Conservation (phyloP, 30 jellyfish, hydroid and myxozoan genomes). For the Aurelia aurita complex sp. Pacific region DNA sequence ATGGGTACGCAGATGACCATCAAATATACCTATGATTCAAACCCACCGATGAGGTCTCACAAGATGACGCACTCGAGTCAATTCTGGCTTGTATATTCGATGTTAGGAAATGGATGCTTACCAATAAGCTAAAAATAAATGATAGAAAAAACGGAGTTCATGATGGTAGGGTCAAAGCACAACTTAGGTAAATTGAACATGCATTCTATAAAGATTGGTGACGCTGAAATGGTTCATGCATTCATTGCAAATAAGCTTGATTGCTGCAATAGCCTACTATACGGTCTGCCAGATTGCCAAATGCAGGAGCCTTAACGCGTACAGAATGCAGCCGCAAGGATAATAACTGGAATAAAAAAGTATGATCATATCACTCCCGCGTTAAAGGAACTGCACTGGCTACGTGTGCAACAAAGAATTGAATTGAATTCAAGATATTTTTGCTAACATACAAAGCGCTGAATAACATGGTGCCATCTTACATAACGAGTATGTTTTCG, state of each 20-base stretch:
- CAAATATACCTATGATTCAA: constrained; percentile 50
- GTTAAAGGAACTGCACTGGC: no score
- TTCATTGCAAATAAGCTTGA: constrained; percentile 37
- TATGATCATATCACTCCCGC: background rate
- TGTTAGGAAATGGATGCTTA: no score
- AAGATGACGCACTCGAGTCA: constrained; percentile 41
- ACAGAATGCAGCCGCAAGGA: constrained; percentile 60
- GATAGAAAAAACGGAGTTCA: background rate
- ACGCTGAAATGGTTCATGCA: constrained; percentile 58
- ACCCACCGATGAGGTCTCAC: constrained; percentile 43
- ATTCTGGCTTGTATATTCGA: constrained; percentile 11
- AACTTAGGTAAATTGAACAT: background rate
- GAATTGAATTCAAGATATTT: no score
- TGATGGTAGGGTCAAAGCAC: constrained; percentile 45
- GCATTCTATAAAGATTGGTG: background rate
- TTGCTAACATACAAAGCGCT: background rate
- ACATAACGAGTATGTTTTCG: constrained; percentile 48
- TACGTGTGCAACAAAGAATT: no score
- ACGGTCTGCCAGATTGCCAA: no score
- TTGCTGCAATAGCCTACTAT: constrained; percentile 27
- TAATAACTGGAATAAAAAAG: constrained; percentile 12
- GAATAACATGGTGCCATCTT: constrained; percentile 44
- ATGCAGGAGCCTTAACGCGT: constrained; percentile 28
- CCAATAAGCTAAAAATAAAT: no score
- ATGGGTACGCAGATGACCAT: constrained; percentile 65